Conservation (phyloP, 2,113 vertebrate species). For the Clarias macrocephalus region DNA sequence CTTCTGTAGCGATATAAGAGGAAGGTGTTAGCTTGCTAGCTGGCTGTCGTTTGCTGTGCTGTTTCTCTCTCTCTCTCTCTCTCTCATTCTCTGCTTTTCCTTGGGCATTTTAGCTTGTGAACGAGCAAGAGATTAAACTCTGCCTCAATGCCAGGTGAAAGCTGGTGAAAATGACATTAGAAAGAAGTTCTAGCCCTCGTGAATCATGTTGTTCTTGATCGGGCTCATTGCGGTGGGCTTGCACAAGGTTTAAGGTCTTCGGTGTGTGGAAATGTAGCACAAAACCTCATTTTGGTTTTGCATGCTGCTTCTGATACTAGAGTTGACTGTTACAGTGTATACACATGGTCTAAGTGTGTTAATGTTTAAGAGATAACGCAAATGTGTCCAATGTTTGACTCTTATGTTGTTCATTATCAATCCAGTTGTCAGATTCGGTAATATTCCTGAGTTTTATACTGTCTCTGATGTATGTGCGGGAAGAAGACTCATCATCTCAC, state of each 20-base stretch:
- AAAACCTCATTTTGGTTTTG: neutral
- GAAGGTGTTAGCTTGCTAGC: constrained; percentile 4
- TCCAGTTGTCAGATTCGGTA: neutral
- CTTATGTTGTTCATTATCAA: neutral
- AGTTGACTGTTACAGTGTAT: neutral
- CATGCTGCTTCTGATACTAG: neutral
- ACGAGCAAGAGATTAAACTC: neutral
- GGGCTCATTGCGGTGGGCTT: neutral
- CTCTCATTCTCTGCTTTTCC: neutral
- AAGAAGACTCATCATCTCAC: neutral
- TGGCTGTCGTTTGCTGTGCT: neutral
- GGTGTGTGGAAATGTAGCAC: neutral
- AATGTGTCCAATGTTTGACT: neutral
- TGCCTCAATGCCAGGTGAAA: neutral
- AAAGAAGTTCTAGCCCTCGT: neutral
- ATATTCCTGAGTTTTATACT: neutral
- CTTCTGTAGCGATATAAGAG: neutral
- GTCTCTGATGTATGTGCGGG: neutral
- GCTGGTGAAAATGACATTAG: neutral
- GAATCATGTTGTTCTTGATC: neutral
- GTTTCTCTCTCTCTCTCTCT: neutral
- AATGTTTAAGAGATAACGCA: neutral
- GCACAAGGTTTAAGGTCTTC: neutral
- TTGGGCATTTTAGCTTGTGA: neutral
- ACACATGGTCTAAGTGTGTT: neutral